Conservation (phyloP, 2,888 invertebrate species). For the Hyppa rectilinea region DNA sequence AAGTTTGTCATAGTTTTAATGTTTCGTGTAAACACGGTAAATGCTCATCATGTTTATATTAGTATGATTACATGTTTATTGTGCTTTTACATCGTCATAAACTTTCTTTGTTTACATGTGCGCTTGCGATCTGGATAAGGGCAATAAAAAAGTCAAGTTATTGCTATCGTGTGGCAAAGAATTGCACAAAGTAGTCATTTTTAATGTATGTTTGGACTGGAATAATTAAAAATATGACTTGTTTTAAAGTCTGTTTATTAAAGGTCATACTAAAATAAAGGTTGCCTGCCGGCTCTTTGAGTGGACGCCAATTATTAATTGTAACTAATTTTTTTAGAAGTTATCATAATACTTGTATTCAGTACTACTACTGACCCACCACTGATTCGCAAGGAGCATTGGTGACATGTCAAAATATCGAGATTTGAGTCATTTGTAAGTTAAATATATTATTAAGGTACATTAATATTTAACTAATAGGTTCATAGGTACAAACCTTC, state of each 20-base stretch:
- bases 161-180: background rate
- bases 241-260: background rate
- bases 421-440: no score
- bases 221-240: conserved; percentile 17
- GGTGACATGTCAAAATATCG: background rate
- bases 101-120: conserved; percentile 55
- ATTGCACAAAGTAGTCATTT: conserved; percentile 41
- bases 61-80: conserved; percentile 64
- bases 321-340: background rate
- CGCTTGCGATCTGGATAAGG: conserved; percentile 47
- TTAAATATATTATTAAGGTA: no score
- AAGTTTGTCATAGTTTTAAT: conserved; percentile 74
- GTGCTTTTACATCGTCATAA: conserved; percentile 59
- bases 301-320: background rate
- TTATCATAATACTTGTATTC: background rate
- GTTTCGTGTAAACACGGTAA: conserved; percentile 70
- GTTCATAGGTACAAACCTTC: no score
- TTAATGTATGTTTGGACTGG: conserved; percentile 22
- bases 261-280: background rate
- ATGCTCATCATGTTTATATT: conserved; percentile 61
- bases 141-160: conserved; percentile 34
- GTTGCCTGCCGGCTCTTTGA: background rate
- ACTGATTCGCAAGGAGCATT: background rate
- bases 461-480: no score
- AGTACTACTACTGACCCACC: background rate